Percentiles rank a stretch among this genome's conserved stretches.
phyloP scores from a whole-genome alignment of 2,888 invertebrate species.

The Agrochola circellaris region DNA sequence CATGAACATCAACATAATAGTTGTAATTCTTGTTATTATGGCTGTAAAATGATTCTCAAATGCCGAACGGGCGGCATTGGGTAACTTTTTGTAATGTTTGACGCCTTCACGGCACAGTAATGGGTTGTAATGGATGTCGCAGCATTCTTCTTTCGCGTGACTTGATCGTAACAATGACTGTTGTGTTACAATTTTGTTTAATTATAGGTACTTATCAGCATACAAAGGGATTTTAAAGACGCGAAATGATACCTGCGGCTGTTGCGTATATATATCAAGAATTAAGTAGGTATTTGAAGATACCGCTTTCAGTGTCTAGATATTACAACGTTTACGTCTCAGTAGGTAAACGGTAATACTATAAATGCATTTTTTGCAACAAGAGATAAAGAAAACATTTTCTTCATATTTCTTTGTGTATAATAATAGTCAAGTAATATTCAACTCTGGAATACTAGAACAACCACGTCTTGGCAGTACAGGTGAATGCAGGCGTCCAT shows the following conservation, averaged over 20 bases:
- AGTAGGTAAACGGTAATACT: too few relatives aligned
- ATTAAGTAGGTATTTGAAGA: not conserved
- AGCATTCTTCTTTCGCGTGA: slow-evolving; percentile 63
- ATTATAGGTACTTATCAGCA: slow-evolving; percentile 54
- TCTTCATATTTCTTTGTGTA: not conserved
- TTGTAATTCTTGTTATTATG: slow-evolving; percentile 72
- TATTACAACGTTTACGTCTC: not conserved
- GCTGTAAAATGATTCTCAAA: slow-evolving; percentile 69
- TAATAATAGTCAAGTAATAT: not conserved
- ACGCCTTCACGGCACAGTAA: slow-evolving; percentile 71
- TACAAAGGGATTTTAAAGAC: slow-evolving; percentile 27
- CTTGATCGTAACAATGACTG: slow-evolving; percentile 39
- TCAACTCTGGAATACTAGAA: slow-evolving; percentile 8
- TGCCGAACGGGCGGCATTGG: slow-evolving; percentile 60
- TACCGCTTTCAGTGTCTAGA: not conserved
- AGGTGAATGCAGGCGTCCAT: slow-evolving; percentile 57
- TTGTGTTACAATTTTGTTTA: slow-evolving; percentile 58
- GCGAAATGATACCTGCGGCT: slow-evolving; percentile 10
- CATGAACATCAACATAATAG: slow-evolving; percentile 67
- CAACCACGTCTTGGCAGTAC: slow-evolving; percentile 24
- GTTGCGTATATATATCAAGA: not conserved
- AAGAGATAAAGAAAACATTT: not conserved
- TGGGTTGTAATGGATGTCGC: slow-evolving; percentile 70
- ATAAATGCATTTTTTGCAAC: not conserved
- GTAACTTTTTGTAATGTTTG: slow-evolving; percentile 66